Conservation (phyloP, 2,113 vertebrate species). For the Motacilla tschutschensis region DNA sequence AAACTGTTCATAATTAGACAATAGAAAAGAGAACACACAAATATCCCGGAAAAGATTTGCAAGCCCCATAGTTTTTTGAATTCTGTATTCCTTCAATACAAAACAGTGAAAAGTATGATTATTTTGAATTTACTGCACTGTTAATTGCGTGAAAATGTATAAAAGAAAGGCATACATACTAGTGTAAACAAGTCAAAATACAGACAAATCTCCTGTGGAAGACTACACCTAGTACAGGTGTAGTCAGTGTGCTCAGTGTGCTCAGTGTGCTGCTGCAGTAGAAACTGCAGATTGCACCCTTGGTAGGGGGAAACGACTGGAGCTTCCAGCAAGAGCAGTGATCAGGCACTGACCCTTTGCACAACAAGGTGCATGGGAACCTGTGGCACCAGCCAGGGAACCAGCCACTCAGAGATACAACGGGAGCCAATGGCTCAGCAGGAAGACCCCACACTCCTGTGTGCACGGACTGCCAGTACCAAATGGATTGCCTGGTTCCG, state of each 20-base stretch:
- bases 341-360: neutral
- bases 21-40: neutral
- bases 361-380: neutral
- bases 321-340: neutral
- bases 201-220: neutral
- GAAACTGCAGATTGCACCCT: neutral
- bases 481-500: neutral
- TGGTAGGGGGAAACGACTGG: fast-evolving
- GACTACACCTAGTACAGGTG: neutral
- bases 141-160: neutral
- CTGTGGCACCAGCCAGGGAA: neutral
- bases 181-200: neutral
- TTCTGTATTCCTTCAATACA: neutral
- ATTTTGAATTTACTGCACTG: neutral
- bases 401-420: neutral
- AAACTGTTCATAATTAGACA: neutral
- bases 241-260: neutral
- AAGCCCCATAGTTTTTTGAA: neutral
- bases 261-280: neutral
- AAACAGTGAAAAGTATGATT: neutral
- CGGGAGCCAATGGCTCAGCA: neutral
- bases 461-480: fast-evolving
- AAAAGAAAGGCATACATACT: neutral
- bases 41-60: neutral
- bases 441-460: neutral